Base-by-base conservation (phyloP, 1,140 invertebrate species). In the Heliconius nattereri region DNA sequence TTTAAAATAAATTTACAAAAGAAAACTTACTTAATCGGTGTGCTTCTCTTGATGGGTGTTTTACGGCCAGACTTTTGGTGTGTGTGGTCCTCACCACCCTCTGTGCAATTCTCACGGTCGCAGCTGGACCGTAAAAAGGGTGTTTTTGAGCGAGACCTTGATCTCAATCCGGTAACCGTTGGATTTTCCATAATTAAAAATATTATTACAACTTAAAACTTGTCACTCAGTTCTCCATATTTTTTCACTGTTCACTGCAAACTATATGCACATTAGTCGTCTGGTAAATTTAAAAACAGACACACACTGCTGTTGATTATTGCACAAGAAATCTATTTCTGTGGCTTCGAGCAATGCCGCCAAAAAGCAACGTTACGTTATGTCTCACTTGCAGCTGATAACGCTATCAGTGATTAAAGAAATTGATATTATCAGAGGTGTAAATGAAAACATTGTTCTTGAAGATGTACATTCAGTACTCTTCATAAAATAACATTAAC, bases 91-190 rank as follows among this genome's bases (percentile, higher is more conserved):
- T 92, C 94, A 70, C 86, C 94, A 70, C 86, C 91, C 71, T 94
- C 94, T 35, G 87, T 86, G 79, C 94, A 95, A 72, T 93, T 94
- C 83, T 95, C 95, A 79, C 94, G 92, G 85, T 96, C 95, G 83
- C 94, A 95, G 84, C 90, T 95, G 75, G 95, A 95, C 78, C 93
- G 93, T 66, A 95, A 84, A 85, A 96, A 96, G 79, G 96, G 96
- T 82, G 96, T 96, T 85, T 95, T 96, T 32, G 96, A 96, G 74
- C 96, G 94, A 81, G 96, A 96, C 89, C 96, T 95, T 88, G 93
- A 95, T 87, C 95, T 91, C 85, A 94, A 89, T 90, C 84, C 92
- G 81, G 83, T 84, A 83, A 93, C 90, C 45, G 90, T 88, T 78
- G 89, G 86, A 77, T 93, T 92, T 79, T 94, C 92, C 93, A 94